phyloP scores from a whole-genome alignment of 2,797 vertebrate genomes.

The Chromis chromis region DNA sequence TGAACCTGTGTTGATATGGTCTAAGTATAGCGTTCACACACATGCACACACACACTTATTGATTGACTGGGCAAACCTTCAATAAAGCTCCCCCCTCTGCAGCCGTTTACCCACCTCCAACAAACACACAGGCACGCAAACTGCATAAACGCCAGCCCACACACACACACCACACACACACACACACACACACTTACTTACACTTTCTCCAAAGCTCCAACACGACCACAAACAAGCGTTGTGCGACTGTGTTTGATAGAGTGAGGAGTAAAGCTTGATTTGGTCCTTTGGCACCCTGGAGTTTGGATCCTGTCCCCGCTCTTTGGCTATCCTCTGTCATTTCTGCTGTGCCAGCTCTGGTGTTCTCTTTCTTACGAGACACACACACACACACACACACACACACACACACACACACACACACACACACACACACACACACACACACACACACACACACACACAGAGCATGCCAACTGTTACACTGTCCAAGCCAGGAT shows the following conservation, averaged over 20 bases:
- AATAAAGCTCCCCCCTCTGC: constrained; percentile 29
- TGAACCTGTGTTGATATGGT: not conserved
- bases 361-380: constrained; percentile 22
- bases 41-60: constrained; percentile 28
- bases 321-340: constrained; percentile 67
- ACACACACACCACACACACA: constrained; percentile 20
- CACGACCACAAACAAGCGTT: constrained; percentile 38
- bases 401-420: constrained; percentile 54
- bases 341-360: constrained; percentile 47
- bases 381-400: constrained; percentile 32
- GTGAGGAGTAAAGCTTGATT: constrained; percentile 58
- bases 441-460: constrained; percentile 45
- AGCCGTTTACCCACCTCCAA: constrained; percentile 19
- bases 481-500: constrained; percentile 68
- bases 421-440: constrained; percentile 33
- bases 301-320: constrained; percentile 69
- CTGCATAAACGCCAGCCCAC: not conserved
- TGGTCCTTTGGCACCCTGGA: constrained; percentile 65
- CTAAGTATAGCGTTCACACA: not conserved
- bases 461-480: constrained; percentile 72
- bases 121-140: constrained; percentile 36
- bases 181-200: constrained; percentile 25
- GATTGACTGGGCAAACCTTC: constrained; percentile 55
- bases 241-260: constrained; percentile 42
- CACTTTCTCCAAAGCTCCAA: constrained; percentile 32